Conservation (phyloP, 2,888 invertebrate genomes). For the Xanthostigma xanthostigma region DNA sequence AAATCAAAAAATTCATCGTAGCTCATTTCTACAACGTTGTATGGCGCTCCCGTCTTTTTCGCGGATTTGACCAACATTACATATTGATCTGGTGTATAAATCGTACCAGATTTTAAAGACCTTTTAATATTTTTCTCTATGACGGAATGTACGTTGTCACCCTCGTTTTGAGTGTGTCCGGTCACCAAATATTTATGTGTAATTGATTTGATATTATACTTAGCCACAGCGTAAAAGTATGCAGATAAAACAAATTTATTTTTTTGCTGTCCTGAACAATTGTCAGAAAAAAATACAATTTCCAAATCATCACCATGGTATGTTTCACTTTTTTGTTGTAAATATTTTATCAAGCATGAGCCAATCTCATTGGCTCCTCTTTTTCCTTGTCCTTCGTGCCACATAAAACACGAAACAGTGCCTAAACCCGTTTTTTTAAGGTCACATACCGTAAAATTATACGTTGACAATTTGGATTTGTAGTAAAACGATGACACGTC, state of each 20-base stretch:
- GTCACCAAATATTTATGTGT: constrained; percentile 19
- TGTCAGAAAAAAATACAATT: constrained; percentile 16
- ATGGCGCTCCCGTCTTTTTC: constrained; percentile 11
- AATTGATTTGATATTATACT: constrained; percentile 13
- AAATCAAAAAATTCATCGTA: constrained; percentile 2
- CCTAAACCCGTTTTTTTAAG: too few species aligned
- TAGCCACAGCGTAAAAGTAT: constrained; percentile 11
- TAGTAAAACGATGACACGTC: constrained; percentile 16
- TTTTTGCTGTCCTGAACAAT: constrained; percentile 17
- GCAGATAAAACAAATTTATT: constrained; percentile 14
- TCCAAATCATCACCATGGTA: constrained; percentile 2
- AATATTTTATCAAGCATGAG: constrained; percentile 11
- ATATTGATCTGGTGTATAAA: constrained; percentile 1
- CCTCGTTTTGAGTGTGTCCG: constrained; percentile 22
- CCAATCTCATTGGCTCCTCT: constrained; percentile 15
- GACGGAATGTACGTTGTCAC: constrained; percentile 19
- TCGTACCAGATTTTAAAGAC: constrained; percentile 2
- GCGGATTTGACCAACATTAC: constrained; percentile 3
- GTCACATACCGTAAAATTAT: constrained; percentile 14
- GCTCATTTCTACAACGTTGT: constrained; percentile 1
- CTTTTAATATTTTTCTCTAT: constrained; percentile 19
- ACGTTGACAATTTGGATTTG: constrained; percentile 13
- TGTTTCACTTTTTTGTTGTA: constrained; percentile 5
- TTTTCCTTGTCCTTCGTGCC: constrained; percentile 13
- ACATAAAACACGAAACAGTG: constrained; percentile 11